phyloP scores from a whole-genome alignment of 2,797 vertebrate genomes.

The Sphenodon punctatus region DNA sequence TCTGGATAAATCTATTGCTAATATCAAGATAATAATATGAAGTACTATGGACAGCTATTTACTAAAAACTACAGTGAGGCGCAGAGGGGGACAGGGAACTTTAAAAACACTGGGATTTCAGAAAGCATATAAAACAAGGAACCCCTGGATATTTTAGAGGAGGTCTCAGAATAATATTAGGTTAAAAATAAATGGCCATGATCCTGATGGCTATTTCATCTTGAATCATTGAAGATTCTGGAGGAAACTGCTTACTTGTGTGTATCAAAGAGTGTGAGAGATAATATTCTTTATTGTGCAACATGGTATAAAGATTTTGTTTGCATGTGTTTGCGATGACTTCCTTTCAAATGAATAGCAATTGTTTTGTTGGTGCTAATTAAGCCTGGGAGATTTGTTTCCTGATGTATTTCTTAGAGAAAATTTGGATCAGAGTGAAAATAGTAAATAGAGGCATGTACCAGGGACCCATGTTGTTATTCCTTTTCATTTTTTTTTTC shows the following conservation, averaged over 20 bases:
- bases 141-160: background rate
- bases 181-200: too few relatives aligned
- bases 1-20: background rate
- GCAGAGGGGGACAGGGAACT: background rate
- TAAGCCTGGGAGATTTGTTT: conserved; percentile 29
- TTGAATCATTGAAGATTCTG: too few relatives aligned
- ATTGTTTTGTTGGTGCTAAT: conserved; percentile 36
- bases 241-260: background rate
- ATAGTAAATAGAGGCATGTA: background rate
- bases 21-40: background rate
- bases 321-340: background rate
- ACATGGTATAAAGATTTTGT: background rate
- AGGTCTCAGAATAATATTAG: background rate
- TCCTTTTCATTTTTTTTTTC: too few relatives aligned
- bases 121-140: background rate
- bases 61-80: background rate
- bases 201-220: too few relatives aligned
- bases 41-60: background rate
- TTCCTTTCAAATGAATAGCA: conserved; percentile 10
- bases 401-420: conserved; percentile 12
- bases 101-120: background rate
- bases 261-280: background rate
- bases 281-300: background rate
- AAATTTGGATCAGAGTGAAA: background rate
- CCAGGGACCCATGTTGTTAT: too few relatives aligned